Evolutionary conservation across 2,797 vertebrate genomes (phyloP).

Genomic region (Enteromius anoplus): DNA sequence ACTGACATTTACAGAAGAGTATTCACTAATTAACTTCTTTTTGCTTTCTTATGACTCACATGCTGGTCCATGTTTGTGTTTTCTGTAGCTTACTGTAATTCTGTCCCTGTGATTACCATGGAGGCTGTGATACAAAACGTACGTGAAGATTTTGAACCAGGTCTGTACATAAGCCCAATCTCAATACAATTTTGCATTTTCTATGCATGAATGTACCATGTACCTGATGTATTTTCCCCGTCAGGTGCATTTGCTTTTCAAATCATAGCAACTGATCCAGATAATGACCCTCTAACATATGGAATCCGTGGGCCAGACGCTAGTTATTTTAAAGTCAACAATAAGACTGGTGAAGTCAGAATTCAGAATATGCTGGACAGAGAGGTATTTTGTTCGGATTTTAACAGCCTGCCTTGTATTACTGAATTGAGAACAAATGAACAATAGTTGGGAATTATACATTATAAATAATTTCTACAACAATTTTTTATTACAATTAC

Average conservation of each 20-base stretch:
- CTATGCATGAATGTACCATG: not conserved
- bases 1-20: not conserved
- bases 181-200: not conserved
- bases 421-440: not conserved
- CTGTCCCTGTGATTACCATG: not conserved
- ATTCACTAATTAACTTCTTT: not conserved
- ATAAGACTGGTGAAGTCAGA: slow-evolving; percentile 57
- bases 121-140: too few species aligned
- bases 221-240: slow-evolving; percentile 19
- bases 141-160: slow-evolving; percentile 60
- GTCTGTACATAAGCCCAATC: slow-evolving; percentile 50
- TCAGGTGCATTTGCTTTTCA: slow-evolving; percentile 75
- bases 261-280: slow-evolving; percentile 71
- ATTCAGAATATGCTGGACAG: slow-evolving; percentile 71
- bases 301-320: slow-evolving; percentile 39
- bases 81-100: slow-evolving; percentile 62
- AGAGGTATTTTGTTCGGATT: slow-evolving; percentile 75
- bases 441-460: not conserved
- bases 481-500: not conserved
- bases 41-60: not conserved
- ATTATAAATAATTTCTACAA: not conserved
- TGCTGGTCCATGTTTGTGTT: slow-evolving; percentile 35
- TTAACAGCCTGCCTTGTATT: not conserved
- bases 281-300: slow-evolving; percentile 70
- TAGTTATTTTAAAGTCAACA: slow-evolving; percentile 64